Evolutionary conservation across 2,113 vertebrate species (phyloP), one percentile per base, ranked within the genome.

Genomic region (Stigmatopora nigra): DNA sequence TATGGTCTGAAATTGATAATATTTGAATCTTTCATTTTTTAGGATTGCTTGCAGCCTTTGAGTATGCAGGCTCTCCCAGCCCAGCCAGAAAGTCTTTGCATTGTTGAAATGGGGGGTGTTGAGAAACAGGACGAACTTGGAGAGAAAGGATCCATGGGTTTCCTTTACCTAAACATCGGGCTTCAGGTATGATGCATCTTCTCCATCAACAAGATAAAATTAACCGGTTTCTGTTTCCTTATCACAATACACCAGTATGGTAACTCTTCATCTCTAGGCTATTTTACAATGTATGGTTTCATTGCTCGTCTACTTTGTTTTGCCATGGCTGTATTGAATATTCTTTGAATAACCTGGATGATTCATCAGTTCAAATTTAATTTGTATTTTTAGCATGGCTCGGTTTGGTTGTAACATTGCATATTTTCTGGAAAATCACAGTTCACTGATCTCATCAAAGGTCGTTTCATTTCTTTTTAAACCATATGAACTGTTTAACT

Each of bases 31-130:
- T 0, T 3, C 64, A 0, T 1, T 17, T 2, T 49, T 7, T 77
- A 99, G 97, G 95, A 99, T 72, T 99, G 97, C 69, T 83, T 99
- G 0, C 97, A 99, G 81, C 97, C 97, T 0, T 78, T 99, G 76
- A 99, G 97, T 52, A 98, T 99, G 97, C 97, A 99, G 85, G 97
- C 96, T 0, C 91, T 99, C 14, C 97, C 97, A 0, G 97, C 97
- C 0, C 97, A 99, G 82, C 96, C 97, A 0, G 96, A 99, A 72
- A 94, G 95, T 0, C 86, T 99, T 49, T 99, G 97, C 55, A 99
- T 99, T 0, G 97, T 99, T 71, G 97, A 99, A 88, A 99, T 99
- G 96, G 97, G 97, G 13, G 95, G 96, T 0, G 92, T 97, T 0
- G 96, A 99, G 84, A 98, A 98, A 76, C 96, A 99, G 81, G 97